Conservation (phyloP, 2,113 vertebrate genomes). For the Tenebrosternarchus preto region DNA sequence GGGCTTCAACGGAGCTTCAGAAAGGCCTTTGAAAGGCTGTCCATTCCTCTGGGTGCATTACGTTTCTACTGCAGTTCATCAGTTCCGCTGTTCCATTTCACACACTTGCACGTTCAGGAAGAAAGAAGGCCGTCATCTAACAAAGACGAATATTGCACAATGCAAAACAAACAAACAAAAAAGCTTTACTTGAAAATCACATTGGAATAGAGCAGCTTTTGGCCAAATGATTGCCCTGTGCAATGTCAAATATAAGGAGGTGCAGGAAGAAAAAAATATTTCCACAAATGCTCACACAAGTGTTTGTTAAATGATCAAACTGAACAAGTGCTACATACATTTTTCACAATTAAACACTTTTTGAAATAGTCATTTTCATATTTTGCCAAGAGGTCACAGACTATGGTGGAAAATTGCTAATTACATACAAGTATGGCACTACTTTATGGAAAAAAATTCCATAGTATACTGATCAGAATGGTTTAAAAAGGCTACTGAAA, state of each 20-base stretch:
- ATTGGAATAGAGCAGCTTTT: constrained; percentile 53
- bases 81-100: constrained; percentile 10
- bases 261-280: not conserved
- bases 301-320: constrained; percentile 18
- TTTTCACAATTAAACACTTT: constrained; percentile 29
- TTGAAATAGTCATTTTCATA: constrained; percentile 8
- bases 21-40: not conserved
- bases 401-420: constrained; percentile 20
- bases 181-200: constrained; percentile 45
- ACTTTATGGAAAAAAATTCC: constrained; percentile 31
- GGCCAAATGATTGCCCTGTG: constrained; percentile 56
- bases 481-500: constrained; percentile 28
- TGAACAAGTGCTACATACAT: constrained; percentile 47
- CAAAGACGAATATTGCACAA: constrained; percentile 56
- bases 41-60: not conserved
- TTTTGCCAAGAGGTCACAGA: constrained; percentile 27
- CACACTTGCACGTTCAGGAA: constrained; percentile 38
- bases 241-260: constrained; percentile 40
- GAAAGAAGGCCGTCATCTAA: constrained; percentile 36
- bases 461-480: constrained; percentile 27
- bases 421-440: constrained; percentile 34
- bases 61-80: not conserved
- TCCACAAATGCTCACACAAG: not conserved
- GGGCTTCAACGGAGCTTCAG: not conserved
- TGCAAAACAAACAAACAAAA: constrained; percentile 4